Conservation (phyloP, 2,797 vertebrate species). For the Muscicapa comitata region DNA sequence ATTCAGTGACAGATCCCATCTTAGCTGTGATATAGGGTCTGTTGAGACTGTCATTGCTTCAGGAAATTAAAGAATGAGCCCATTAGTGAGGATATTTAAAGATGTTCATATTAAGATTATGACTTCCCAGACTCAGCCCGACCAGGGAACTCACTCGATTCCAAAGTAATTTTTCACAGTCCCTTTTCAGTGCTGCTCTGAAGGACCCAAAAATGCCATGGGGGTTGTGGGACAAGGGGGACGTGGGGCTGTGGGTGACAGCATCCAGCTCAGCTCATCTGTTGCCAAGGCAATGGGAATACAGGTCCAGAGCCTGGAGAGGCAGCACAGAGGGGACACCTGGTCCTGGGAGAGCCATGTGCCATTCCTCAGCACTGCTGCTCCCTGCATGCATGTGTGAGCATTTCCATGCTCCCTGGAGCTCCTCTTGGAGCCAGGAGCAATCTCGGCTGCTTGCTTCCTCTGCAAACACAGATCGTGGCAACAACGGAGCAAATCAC, state of each 20-base stretch:
- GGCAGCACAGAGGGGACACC: neutral
- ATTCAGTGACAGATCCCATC: constrained; percentile 53
- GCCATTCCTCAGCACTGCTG: fast-evolving
- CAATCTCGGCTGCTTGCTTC: fast-evolving
- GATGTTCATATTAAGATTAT: constrained; percentile 56
- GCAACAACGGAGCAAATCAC: neutral
- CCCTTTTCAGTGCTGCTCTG: neutral
- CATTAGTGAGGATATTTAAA: constrained; percentile 58
- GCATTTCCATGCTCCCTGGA: neutral
- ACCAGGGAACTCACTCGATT: neutral
- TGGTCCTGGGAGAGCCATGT: fast-evolving
- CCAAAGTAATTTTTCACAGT: neutral
- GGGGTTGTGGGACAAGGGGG: fast-evolving
- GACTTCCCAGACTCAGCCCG: constrained; percentile 20
- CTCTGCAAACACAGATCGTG: neutral
- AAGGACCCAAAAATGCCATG: neutral
- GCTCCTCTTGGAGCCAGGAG: neutral
- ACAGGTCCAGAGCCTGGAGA: neutral
- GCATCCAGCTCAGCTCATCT: neutral
- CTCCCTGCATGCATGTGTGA: neutral
- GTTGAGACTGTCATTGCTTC: constrained; percentile 59
- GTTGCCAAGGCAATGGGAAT: neutral
- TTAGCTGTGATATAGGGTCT: constrained; percentile 53
- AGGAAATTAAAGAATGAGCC: constrained; percentile 72
- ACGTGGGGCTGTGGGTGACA: neutral